Conservation (phyloP, 2,888 invertebrate species). For the Myathropa florea region DNA sequence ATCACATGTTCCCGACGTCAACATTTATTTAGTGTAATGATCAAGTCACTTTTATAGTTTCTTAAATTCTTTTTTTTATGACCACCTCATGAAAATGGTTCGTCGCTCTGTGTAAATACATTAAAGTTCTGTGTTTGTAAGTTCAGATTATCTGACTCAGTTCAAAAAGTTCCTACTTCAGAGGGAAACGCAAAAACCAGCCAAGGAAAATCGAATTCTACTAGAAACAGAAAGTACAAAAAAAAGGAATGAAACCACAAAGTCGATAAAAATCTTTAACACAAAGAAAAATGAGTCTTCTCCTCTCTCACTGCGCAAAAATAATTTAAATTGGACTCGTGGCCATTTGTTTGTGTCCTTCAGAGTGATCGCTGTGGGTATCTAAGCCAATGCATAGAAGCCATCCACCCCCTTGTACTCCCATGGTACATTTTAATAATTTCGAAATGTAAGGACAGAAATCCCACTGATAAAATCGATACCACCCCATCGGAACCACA, state of each 20-base stretch:
- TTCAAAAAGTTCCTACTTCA: neutral
- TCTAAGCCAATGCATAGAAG: constrained; percentile 22
- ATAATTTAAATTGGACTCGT: constrained; percentile 69
- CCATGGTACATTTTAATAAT: constrained; percentile 62
- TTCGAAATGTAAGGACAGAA: constrained; percentile 59
- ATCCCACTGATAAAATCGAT: constrained; percentile 64
- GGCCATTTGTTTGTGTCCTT: constrained; percentile 64
- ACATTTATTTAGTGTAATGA: neutral
- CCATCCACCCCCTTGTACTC: constrained; percentile 18
- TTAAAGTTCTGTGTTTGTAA: constrained; percentile 2
- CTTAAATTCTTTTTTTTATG: neutral
- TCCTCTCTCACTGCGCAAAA: constrained; percentile 34
- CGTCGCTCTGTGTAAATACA: neutral
- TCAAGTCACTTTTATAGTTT: neutral
- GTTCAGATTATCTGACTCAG: neutral
- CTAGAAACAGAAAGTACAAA: constrained; percentile 18
- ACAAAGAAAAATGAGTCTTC: constrained; percentile 40
- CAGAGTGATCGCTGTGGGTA: constrained; percentile 51
- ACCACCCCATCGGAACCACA: constrained; percentile 22
- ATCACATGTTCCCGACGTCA: neutral
- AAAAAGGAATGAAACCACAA: constrained; percentile 52
- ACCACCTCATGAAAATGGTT: neutral
- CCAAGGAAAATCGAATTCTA: constrained; percentile 34
- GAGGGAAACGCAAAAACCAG: neutral
- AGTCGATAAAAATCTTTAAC: constrained; percentile 60